phyloP scores from a whole-genome alignment of 2,888 invertebrate genomes.

The Ormyrus nitidulus region DNA sequence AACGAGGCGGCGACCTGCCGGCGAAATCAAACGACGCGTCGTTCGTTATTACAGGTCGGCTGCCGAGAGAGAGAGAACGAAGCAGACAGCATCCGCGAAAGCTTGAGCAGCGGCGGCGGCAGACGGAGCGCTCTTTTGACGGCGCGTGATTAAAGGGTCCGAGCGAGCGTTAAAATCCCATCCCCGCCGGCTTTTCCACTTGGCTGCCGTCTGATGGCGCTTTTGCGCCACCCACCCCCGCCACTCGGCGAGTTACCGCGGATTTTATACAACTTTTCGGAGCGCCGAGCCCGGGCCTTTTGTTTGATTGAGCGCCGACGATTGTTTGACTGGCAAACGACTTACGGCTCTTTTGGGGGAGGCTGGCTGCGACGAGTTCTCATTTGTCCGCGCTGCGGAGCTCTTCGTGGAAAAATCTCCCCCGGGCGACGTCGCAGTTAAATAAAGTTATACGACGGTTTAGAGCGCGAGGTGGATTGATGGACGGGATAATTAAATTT shows the following conservation, averaged over 20 bases:
- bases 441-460: too few relatives aligned
- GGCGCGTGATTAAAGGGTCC: slow-evolving; percentile 37
- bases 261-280: not conserved
- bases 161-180: slow-evolving; percentile 9
- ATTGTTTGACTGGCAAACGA: slow-evolving; percentile 1
- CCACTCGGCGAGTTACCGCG: not conserved
- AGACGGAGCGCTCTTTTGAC: slow-evolving; percentile 3
- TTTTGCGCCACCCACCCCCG: too few relatives aligned
- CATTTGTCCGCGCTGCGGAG: too few relatives aligned
- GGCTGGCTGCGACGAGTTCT: too few relatives aligned
- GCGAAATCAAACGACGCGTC: slow-evolving; percentile 40
- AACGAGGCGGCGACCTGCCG: slow-evolving; percentile 41
- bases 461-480: too few relatives aligned
- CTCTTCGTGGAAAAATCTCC: too few relatives aligned
- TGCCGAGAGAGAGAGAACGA: not conserved
- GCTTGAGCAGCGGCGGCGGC: not conserved
- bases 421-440: too few relatives aligned
- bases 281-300: not conserved
- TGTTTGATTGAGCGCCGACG: slow-evolving; percentile 14
- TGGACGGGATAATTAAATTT: too few relatives aligned
- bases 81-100: slow-evolving; percentile 31
- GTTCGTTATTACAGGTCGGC: slow-evolving; percentile 32
- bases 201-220: not conserved
- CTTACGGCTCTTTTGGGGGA: too few relatives aligned
- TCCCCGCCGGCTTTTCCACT: not conserved